Evolutionary conservation across 2,113 vertebrate species (phyloP).

Genomic region (Cynoglossus semilaevis): DNA sequence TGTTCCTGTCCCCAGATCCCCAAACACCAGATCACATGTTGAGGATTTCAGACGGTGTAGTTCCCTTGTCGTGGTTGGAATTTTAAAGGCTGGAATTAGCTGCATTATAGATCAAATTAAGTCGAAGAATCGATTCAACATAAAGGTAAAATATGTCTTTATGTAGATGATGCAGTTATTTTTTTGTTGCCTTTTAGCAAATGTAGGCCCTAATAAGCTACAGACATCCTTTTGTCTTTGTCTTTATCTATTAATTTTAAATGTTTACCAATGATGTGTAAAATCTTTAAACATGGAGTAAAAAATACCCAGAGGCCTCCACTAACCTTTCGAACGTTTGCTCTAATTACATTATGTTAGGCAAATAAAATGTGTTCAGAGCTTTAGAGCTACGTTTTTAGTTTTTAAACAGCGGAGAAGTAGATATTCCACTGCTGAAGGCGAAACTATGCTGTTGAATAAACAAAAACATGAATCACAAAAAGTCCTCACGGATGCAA

Average conservation of each 20-base stretch:
- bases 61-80: slow-evolving; percentile 16
- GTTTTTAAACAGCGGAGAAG: slow-evolving; percentile 8
- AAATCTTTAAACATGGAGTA: too few relatives aligned
- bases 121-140: too few relatives aligned
- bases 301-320: too few relatives aligned
- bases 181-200: too few relatives aligned
- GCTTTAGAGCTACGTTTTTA: background rate
- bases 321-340: too few relatives aligned
- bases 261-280: too few relatives aligned
- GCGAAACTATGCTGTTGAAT: slow-evolving; percentile 14
- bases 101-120: background rate
- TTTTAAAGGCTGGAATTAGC: slow-evolving; percentile 11
- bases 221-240: too few relatives aligned
- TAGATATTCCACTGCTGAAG: background rate
- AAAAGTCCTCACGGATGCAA: background rate
- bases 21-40: background rate
- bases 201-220: too few relatives aligned
- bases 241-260: too few relatives aligned
- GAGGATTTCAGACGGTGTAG: slow-evolving; percentile 16
- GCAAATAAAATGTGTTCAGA: background rate
- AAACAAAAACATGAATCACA: background rate
- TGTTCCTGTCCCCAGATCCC: slow-evolving; percentile 5
- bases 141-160: too few relatives aligned
- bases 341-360: background rate
- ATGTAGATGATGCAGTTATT: too few relatives aligned